Base-by-base conservation (phyloP, 2,113 vertebrate genomes). In the Pseudorasbora parva region DNA sequence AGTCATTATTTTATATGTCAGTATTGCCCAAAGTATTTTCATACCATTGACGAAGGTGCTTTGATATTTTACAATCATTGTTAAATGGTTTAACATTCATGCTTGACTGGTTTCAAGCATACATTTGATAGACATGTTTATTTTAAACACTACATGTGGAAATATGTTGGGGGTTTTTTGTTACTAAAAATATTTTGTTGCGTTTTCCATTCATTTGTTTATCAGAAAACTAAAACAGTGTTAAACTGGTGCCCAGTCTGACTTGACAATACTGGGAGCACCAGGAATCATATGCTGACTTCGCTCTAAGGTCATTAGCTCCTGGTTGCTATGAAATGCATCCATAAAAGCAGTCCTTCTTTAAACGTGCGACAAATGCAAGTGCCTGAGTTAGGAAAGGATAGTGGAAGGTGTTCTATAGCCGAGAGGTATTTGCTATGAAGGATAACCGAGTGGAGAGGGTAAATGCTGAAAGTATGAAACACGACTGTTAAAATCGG, bases 51-150 rank as follows among this genome's bases (percentile, higher is more conserved):
- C 27, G 17, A 80, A 81, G 77, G 84, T 86, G 82, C 81, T 86
- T 73, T 54, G 72, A 83, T 81, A 82, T 90, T 86, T 86, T 86
- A 80, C 85, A 83, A 90, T 77, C 85, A 88, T 84, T 90, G 88
- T 91, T 82, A 88, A 84, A 89, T 88, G 82, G 92, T 92, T 82
- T 75, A 60, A 71, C 89, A 91, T 90, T 33, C 87, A 87, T 86
- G 92, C 93, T 94, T 94, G 94, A 95, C 94, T 94, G 94, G 94
- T 94, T 88, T 95, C 94, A 95, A 94, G 94, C 88, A 81, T 83
- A 33, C 74, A 88, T 88, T 88, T 85, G 87, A 72, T 64, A 30
- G 57, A 49, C 56, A 41, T 72, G 72, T 69, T 84, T 54, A 66
- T 80, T 78, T 54, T 78, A 66, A 66, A 87, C 69, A 71, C 68